Base-by-base conservation (phyloP, 2,797 vertebrate species). In the Avahi laniger region DNA sequence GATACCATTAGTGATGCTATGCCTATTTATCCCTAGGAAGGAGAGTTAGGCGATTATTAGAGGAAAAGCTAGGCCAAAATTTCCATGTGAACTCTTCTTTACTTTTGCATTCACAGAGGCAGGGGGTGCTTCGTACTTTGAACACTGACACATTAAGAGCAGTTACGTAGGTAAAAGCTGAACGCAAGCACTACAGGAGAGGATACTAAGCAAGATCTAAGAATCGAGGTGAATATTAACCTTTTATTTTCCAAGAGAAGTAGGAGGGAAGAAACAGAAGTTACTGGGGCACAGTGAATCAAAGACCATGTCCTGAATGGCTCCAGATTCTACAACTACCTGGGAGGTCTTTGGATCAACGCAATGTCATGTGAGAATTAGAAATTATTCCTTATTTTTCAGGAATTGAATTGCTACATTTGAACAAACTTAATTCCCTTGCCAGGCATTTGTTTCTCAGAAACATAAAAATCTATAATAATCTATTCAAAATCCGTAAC, bases 71-170 rank as follows among this genome's bases (percentile, higher is more conserved):
- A 93, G 98, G 91, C 80, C 89, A 81, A 92, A 96, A 93, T 90
- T 98, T 97, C 92, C 95, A 97, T 96, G 97, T 98, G 96, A 98
- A 98, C 85, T 97, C 86, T 97, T 96, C 94, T 97, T 97, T 96
- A 90, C 89, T 97, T 96, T 97, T 97, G 97, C 96, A 98, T 97
- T 95, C 86, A 38, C 0, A 1, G 89, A 97, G 94, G 97, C 54
- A 97, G 97, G 97, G 97, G 97, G 96, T 97, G 78, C 65, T 92
- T 94, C 70, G 35, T 96, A 96, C 97, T 84, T 97, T 94, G 97
- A 96, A 96, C 80, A 87, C 72, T 87, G 93, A 92, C 94, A 95
- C 98, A 98, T 94, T 98, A 98, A 97, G 95, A 88, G 82, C 14
- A 59, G 93, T 43, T 97, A 73, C 75, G 57, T 94, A 97, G 97